Evolutionary conservation across 2,797 vertebrate species (phyloP), one percentile per base, ranked within the genome.

Genomic region (Sebastes wilsoni): DNA sequence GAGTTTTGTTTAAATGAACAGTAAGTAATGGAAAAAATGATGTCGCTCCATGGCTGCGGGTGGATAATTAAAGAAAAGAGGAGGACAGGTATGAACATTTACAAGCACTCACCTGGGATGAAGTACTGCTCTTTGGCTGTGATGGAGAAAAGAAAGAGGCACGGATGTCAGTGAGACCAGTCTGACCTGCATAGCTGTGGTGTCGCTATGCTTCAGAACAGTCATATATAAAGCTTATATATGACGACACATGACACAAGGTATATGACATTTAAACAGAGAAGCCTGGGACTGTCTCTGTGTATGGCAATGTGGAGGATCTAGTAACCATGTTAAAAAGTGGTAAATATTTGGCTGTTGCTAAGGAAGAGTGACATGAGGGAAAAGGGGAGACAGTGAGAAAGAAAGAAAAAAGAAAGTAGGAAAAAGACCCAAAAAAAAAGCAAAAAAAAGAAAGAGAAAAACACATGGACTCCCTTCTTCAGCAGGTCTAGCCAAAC

Each of bases 111-210:
- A 99, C 98, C 98, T 97, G 98, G 98, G 94, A 99, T 98, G 95
- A 98, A 96, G 95, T 99, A 99, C 93, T 99, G 98, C 92, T 99
- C 98, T 93, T 99, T 99, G 83, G 98, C 98, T 99, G 97, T 49
- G 69, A 94, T 94, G 90, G 93, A 91, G 93, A 96, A 85, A 91
- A 95, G 93, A 93, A 94, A 94, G 93, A 95, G 92, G 93, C 91
- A 90, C 71, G 91, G 88, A 92, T 91, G 94, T 95, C 94, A 96
- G 93, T 94, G 93, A 92, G 88, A 86, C 74, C 72, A 74, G 79
- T 85, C 85, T 79, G 89, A 70, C 77, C 83, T 27, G 84, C 94
- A 94, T 94, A 94, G 92, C 92, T 74, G 87, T 85, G 87, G 86
- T 84, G 71, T 70, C 8, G 91, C 93, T 94, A 95, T 94, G 94